Base-by-base conservation (phyloP, 2,113 vertebrate genomes). In the Jaculus jaculus region DNA sequence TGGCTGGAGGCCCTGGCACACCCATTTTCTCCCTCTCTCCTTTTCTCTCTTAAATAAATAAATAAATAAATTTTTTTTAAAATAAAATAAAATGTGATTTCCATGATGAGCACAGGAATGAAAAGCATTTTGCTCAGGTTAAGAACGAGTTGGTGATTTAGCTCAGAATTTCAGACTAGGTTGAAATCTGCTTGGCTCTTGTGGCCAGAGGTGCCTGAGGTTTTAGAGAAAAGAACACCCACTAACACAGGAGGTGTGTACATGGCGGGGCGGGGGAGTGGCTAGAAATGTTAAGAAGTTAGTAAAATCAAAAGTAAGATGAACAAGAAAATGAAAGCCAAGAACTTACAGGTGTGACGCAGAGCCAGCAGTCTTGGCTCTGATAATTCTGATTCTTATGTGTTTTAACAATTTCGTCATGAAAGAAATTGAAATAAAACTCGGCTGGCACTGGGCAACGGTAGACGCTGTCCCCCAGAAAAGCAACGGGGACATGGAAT, bases 381-480 rank as follows among this genome's bases (percentile, higher is more conserved):
- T 51, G 24, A 0, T 23, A 34, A 12, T 24, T 72, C 42, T 24
- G n/a, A 15, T 24, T 80, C 83, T 66, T 30, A 7, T 51, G 18
- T 32, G 3, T 82, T 86, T 94, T 84, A 32, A 47, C 73, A 91
- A 86, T 61, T 21, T 24, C 60, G 1, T 90, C 73, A 34, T 90
- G 21, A 74, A 18, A 88, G 84, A 89, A 74, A 84, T 37, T 6
- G 9, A 37, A 75, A 74, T 18, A 23, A n/a, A 86, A 32, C 21
- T 24, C 65, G 58, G 26, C 69, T 24, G 18, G 54, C 42, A 7
- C 75, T 77, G 30, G 28, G 26, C 34, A 23, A 79, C 11, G 18
- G 39, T 54, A 30, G 71, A 21, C 58, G 21, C 7, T 47, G 2
- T n/a, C 54, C 24, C 34, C 5, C 8, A 28, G 37, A 7, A 63